Percentiles rank a stretch among this genome's conserved stretches.
Evolutionary conservation across 1,140 invertebrate species (phyloP).

Genomic region (Bombus turneri): DNA sequence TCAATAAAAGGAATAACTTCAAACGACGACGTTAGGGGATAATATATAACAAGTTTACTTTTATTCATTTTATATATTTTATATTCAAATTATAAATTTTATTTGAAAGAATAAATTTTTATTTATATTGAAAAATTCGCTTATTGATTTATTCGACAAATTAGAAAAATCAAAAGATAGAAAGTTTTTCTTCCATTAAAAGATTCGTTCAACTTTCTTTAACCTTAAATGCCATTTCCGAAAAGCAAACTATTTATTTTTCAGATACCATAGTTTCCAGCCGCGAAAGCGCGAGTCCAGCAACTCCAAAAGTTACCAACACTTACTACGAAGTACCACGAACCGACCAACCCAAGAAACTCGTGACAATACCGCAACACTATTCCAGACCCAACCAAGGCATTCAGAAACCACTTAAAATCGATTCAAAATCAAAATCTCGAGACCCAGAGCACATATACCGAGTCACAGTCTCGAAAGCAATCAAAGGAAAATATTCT

Average conservation of each 20-base stretch:
- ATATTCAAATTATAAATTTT: neutral
- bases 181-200: neutral
- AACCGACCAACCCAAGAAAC: neutral
- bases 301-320: neutral
- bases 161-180: neutral
- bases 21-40: no score
- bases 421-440: neutral
- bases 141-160: no score
- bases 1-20: no score
- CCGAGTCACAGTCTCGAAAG: no score
- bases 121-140: no score
- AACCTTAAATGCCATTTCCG: no score
- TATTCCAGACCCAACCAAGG: neutral
- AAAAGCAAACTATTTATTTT: neutral
- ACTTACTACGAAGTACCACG: conserved; percentile 52
- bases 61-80: no score
- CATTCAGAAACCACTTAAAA: no score
- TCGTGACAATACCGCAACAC: neutral
- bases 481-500: neutral
- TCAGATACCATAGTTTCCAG: conserved; percentile 1
- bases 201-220: no score
- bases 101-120: neutral
- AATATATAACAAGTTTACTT: no score
- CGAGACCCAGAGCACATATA: neutral
- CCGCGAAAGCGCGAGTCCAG: neutral